Percentiles rank a stretch among this genome's conserved stretches.
Conservation (phyloP, 2,888 invertebrate species). For the Sminthurides aquaticus region DNA sequence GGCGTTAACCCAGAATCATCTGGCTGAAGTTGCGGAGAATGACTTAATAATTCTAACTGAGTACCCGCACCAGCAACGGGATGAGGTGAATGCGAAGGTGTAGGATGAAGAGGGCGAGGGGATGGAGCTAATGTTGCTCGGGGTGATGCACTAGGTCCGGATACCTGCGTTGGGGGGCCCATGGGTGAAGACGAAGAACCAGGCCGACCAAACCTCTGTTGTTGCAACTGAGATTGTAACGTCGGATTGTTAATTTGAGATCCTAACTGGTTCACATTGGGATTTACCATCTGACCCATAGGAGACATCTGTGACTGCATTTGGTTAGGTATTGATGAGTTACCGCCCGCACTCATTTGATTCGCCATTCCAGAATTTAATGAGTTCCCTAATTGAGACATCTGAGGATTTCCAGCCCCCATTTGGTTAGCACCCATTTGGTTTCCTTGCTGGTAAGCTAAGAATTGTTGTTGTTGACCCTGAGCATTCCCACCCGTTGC, state of each 20-base stretch:
- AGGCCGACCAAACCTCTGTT: constrained; percentile 40
- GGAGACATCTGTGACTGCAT: constrained; percentile 41
- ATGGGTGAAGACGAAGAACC: constrained; percentile 42
- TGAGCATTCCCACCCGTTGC: constrained; percentile 45
- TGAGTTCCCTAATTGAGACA: constrained; percentile 22
- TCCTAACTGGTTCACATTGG: constrained; percentile 36
- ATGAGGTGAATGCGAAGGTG: constrained; percentile 42
- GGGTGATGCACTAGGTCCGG: constrained; percentile 43
- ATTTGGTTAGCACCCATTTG: constrained; percentile 45
- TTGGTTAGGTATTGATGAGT: constrained; percentile 33
- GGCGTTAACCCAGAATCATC: constrained; percentile 74
- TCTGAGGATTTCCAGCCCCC: constrained; percentile 38
- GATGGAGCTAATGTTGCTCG: constrained; percentile 42
- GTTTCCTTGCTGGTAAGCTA: constrained; percentile 44
- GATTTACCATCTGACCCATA: constrained; percentile 41
- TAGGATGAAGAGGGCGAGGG: constrained; percentile 42
- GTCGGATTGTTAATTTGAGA: constrained; percentile 38
- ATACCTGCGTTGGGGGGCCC: constrained; percentile 43
- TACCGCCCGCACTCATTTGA: constrained; percentile 38
- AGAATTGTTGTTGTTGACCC: constrained; percentile 48
- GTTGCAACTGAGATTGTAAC: constrained; percentile 41
- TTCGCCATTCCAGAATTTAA: constrained; percentile 40
- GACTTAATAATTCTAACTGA: constrained; percentile 44
- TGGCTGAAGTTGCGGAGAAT: constrained; percentile 53
- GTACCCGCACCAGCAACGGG: constrained; percentile 43